Evolutionary conservation across 1,140 invertebrate genomes (phyloP).

Genomic region (Calephelis nemesis): DNA sequence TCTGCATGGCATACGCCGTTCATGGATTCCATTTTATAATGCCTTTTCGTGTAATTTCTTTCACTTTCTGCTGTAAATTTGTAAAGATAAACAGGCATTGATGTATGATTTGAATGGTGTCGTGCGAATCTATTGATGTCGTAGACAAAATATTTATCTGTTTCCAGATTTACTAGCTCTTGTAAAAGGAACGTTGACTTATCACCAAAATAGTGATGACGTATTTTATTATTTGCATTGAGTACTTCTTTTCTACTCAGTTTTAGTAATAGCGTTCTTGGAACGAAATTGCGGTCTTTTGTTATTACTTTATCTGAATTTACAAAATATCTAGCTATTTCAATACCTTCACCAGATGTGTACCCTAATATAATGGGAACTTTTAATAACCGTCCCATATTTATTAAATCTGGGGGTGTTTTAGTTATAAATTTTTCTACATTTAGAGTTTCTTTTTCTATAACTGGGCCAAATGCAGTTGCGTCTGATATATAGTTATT

Average conservation of each 20-base stretch:
- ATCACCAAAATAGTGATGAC: constrained; percentile 52
- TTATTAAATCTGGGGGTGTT: constrained; percentile 45
- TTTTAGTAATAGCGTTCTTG: constrained; percentile 64
- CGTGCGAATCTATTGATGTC: constrained; percentile 59
- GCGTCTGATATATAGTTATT: constrained; percentile 46
- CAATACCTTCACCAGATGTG: constrained; percentile 64
- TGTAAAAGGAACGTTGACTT: constrained; percentile 44
- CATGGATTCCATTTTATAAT: constrained; percentile 57
- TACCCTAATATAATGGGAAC: constrained; percentile 64
- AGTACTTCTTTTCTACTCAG: constrained; percentile 34
- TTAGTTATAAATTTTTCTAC: constrained; percentile 56
- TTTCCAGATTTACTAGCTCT: constrained; percentile 49
- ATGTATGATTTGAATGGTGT: constrained; percentile 39
- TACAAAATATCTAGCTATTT: constrained; percentile 52
- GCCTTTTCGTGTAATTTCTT: constrained; percentile 57
- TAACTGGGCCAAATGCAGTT: constrained; percentile 59
- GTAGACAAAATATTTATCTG: constrained; percentile 55
- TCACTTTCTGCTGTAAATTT: constrained; percentile 62
- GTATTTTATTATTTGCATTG: constrained; percentile 45
- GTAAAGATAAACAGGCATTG: constrained; percentile 55
- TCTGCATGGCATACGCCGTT: constrained; percentile 67
- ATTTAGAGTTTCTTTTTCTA: constrained; percentile 52
- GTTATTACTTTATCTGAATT: constrained; percentile 33
- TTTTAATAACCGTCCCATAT: constrained; percentile 43
- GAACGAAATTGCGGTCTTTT: constrained; percentile 43